Evolutionary conservation across 2,888 invertebrate species (phyloP).

Genomic region (Pseudoips prasinana): DNA sequence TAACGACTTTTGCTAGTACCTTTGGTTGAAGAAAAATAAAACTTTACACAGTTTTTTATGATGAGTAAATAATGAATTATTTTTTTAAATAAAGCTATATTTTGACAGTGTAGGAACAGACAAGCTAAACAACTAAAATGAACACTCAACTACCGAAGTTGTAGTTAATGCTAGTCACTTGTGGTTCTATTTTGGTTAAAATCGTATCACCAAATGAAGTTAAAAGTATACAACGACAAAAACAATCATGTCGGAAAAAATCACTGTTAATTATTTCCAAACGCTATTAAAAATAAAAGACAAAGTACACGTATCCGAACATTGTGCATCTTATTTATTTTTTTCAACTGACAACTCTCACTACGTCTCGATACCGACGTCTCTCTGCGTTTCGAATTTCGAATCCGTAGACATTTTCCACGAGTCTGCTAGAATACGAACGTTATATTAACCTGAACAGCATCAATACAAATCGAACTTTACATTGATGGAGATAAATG

Average conservation of each 20-base stretch:
- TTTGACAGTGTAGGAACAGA: no score
- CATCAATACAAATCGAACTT: constrained; percentile 36
- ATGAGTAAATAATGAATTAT: no score
- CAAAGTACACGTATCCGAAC: constrained; percentile 17
- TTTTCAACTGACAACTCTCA: constrained; percentile 55
- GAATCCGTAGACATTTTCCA: constrained; percentile 61
- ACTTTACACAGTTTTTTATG: no score
- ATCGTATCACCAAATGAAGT: no score
- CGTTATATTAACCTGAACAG: constrained; percentile 31
- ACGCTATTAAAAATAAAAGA: constrained; percentile 27
- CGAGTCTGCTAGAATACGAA: constrained; percentile 42
- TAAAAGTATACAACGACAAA: no score
- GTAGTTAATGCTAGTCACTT: no score
- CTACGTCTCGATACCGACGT: constrained; percentile 49
- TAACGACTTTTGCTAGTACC: no score
- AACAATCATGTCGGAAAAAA: constrained; percentile 9
- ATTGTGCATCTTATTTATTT: constrained; percentile 36
- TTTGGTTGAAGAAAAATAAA: no score
- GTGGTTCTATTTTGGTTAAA: no score
- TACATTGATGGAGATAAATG: constrained; percentile 38
- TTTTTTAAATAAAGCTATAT: no score
- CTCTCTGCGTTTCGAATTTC: constrained; percentile 67
- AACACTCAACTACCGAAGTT: no score
- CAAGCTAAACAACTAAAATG: no score
- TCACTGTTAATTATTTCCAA: constrained; percentile 26